These are phyloP conservation scores for Scaptomyza hsui DNA, from an alignment of 1,140 invertebrate genomes.

Conservation along the genomic window DNA sequence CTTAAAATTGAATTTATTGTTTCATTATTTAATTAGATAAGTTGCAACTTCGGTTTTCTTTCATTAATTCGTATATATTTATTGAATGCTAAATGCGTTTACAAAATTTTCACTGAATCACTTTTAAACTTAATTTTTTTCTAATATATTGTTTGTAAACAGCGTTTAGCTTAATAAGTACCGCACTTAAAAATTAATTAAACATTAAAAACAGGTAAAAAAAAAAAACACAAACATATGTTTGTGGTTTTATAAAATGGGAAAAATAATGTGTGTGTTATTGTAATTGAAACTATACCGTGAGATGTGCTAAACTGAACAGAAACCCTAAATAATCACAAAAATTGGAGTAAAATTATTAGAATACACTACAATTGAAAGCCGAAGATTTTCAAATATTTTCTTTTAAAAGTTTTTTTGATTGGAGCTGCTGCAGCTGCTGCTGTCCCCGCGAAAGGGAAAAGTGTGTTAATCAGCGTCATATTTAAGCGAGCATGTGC, in stretches of 20 bases:
- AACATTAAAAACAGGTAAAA: constrained; percentile 47
- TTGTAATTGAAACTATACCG: neutral
- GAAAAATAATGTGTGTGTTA: neutral
- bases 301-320: constrained; percentile 5
- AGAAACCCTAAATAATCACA: constrained; percentile 4
- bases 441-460: neutral
- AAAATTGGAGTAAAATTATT: neutral
- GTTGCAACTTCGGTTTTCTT: neutral
- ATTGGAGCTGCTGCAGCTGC: neutral
- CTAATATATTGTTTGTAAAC: constrained; percentile 1
- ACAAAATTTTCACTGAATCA: constrained; percentile 3
- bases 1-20: constrained; percentile 12
- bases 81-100: constrained; percentile 9
- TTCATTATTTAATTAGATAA: constrained; percentile 7
- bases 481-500: constrained; percentile 22
- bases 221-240: constrained; percentile 1
- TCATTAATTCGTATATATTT: neutral
- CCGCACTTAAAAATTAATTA: constrained; percentile 52
- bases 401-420: constrained; percentile 7
- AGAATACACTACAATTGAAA: constrained; percentile 43
- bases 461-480: constrained; percentile 19
- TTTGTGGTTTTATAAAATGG: neutral
- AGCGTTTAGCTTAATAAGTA: constrained; percentile 41
- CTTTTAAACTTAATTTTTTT: constrained; percentile 7
- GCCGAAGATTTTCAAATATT: constrained; percentile 21